A percentile compares a stretch with the other conserved stretches of the same genome.
Evolutionary conservation across 1,140 invertebrate species (phyloP).

Genomic region (Dendrolimus punctatus): DNA sequence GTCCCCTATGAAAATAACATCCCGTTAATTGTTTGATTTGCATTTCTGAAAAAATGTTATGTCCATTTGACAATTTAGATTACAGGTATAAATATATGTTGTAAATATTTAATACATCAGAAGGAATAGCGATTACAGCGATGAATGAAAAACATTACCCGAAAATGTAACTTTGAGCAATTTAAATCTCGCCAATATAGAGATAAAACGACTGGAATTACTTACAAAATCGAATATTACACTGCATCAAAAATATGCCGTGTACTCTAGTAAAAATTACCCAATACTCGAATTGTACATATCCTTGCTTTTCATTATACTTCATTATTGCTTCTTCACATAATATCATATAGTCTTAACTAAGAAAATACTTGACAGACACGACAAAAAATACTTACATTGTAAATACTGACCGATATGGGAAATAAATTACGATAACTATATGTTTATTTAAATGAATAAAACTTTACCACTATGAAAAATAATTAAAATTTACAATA

Average conservation of each 20-base stretch:
- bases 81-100: background rate
- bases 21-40: too few relatives aligned
- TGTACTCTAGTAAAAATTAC: too few relatives aligned
- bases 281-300: too few relatives aligned
- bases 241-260: too few relatives aligned
- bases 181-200: too few relatives aligned
- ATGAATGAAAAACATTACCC: too few relatives aligned
- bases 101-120: slow-evolving; percentile 1
- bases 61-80: slow-evolving; percentile 1
- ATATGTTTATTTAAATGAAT: slow-evolving; percentile 40
- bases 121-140: background rate
- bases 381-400: slow-evolving; percentile 62
- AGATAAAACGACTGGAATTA: too few relatives aligned
- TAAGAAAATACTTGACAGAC: slow-evolving; percentile 43
- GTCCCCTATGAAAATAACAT: too few relatives aligned
- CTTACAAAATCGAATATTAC: too few relatives aligned
- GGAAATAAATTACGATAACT: slow-evolving; percentile 65
- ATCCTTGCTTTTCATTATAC: background rate
- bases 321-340: slow-evolving; percentile 54
- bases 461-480: slow-evolving; percentile 41
- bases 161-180: too few relatives aligned
- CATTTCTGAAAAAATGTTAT: too few relatives aligned
- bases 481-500: slow-evolving; percentile 64
- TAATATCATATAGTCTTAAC: slow-evolving; percentile 26
- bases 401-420: slow-evolving; percentile 70